Evolutionary conservation across 2,113 vertebrate species (phyloP), one percentile per base, ranked within the genome.

Genomic region (Sorex fumeus): DNA sequence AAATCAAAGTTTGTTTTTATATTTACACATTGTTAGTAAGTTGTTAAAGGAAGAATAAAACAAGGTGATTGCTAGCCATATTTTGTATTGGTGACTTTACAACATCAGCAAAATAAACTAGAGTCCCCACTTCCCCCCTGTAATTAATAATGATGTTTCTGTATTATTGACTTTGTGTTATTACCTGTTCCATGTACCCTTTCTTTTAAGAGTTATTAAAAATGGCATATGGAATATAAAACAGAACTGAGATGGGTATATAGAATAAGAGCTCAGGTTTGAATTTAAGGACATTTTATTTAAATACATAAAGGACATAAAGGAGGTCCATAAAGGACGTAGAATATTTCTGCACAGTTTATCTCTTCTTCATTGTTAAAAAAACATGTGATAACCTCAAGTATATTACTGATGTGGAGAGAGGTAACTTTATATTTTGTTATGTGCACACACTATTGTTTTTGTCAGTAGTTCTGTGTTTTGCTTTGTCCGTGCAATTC

Each of bases 1-100:
- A 98, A 97, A 97, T 97, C 96, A 97, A 97, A 98, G 96, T 96
- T 97, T 95, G 93, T 96, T 97, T 96, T 97, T 91, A 95, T 97
- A 97, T 98, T 97, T 98, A 97, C 81, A 93, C 91, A 90, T 95
- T 89, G 95, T 97, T 97, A 96, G 95, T 96, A 96, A 97, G 96
- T 95, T 96, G 96, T 97, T 97, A 97, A 94, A 96, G 97, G 96
- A 97, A 96, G 93, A 97, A 97, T 96, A 97, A 98, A 97, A 93
- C 89, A 97, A 95, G 93, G 82, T 94, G 95, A 96, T 95, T 96
- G 88, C 89, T 84, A 88, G 94, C 85, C 79, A 57, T 97, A 96
- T 97, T 97, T 97, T 97, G 88, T 97, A 96, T 97, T 96, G 27
- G 28, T 76, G 95, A 94, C 91, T 97, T 97, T 97, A 97, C 40